Evolutionary conservation across 1,140 invertebrate species (phyloP), one percentile per base, ranked within the genome.

Genomic region (Pseudachorutes palmiensis): DNA sequence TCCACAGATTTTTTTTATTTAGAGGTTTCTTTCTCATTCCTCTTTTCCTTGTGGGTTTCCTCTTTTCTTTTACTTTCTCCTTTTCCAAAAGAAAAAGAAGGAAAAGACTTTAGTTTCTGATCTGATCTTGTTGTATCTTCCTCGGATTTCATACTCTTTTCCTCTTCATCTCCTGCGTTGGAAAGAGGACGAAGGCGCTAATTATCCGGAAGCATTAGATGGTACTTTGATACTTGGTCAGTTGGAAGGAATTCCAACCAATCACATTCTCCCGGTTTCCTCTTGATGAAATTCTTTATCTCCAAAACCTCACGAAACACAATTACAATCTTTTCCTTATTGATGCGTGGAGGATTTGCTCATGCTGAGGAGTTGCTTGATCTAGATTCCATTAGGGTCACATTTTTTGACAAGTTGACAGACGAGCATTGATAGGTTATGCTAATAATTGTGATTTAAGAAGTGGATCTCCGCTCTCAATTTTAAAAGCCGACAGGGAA

Each of bases 191-290:
- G 3, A 30, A 60, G 58, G 58, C 58, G 58, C 58, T 60, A 60
- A 60, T 60, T 60, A 60, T 29, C 58, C 58, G 58, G 58, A 60
- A 60, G 58, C 58, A 30, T 60, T 30, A 60, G 58, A 60, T 32
- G 58, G 26, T 60, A 28, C 58, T 60, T 60, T 60, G 58, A 60
- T 28, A 22, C 24, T 60, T 32, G 58, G 26, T 60, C 58, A 60
- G 58, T 60, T 32, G 58, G 30, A 60, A 60, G 22, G 24, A 55
- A 55, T 55, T 55, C 24, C 24, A 24, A 16, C 24, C 51, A 55
- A 55, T 55, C 12, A 19, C 51, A 55, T 55, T 55, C 51, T 22
- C 12, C 24, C 5, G 9, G 3, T 26, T 55, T 55, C 24, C 14
- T 26, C 24, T 24, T 55, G 36, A 45, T 45, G 9, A 45, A 45